Conservation (phyloP, 2,888 invertebrate genomes). For the Drosophila nr. perissopoda region DNA sequence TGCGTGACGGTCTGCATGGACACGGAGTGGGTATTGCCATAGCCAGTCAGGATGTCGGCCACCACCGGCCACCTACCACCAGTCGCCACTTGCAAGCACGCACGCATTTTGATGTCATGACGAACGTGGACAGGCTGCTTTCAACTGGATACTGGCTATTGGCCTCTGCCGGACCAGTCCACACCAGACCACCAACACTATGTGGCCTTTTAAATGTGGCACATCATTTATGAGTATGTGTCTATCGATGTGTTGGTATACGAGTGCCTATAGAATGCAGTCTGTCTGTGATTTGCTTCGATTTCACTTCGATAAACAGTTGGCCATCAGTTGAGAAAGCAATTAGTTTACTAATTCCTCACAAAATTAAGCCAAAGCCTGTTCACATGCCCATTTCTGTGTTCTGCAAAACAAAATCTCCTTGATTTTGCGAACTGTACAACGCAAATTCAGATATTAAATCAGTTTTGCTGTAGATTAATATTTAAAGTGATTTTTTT, state of each 20-base stretch:
- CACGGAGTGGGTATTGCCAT: slow-evolving; percentile 40
- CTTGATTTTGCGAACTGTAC: neutral
- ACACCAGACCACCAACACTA: slow-evolving; percentile 53
- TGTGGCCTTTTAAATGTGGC: slow-evolving; percentile 70
- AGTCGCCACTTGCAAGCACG: slow-evolving; percentile 58
- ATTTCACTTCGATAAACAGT: slow-evolving; percentile 17
- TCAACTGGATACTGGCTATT: slow-evolving; percentile 16
- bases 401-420: slow-evolving; percentile 8
- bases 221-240: slow-evolving; percentile 59
- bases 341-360: slow-evolving; percentile 29
- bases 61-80: slow-evolving; percentile 1
- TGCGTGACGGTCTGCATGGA: slow-evolving; percentile 78
- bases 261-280: neutral
- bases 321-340: slow-evolving; percentile 7
- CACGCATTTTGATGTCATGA: slow-evolving; percentile 75
- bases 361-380: neutral
- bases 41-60: slow-evolving; percentile 11
- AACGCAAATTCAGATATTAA: neutral
- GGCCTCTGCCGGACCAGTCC: neutral
- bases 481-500: neutral
- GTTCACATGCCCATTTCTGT: neutral
- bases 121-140: slow-evolving; percentile 67
- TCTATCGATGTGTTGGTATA: neutral
- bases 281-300: slow-evolving; percentile 15
- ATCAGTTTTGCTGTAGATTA: neutral